Evolutionary conservation across 1,140 invertebrate genomes (phyloP).

Genomic region (Pachyrhynchus sulphureomaculatus): DNA sequence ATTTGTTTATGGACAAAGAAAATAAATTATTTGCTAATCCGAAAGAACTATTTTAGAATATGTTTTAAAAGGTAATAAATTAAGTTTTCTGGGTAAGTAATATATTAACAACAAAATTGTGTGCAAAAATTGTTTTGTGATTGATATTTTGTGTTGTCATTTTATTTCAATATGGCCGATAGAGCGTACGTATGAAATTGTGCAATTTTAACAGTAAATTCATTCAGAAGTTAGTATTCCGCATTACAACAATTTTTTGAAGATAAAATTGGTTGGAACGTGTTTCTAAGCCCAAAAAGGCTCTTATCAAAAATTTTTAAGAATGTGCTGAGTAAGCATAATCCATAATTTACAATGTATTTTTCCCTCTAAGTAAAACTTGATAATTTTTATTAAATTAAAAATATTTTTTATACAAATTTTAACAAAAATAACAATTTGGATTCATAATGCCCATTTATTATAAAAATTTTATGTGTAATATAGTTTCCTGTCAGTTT

Average conservation of each 20-base stretch:
- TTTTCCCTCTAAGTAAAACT: not conserved
- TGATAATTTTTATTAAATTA: too few relatives aligned
- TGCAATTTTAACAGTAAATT: conserved; percentile 25
- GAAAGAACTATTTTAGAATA: too few relatives aligned
- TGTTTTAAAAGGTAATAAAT: too few relatives aligned
- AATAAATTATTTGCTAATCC: too few relatives aligned
- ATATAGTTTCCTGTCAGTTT: too few relatives aligned
- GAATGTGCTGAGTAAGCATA: not conserved
- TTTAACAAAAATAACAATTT: too few relatives aligned
- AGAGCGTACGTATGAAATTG: conserved; percentile 38
- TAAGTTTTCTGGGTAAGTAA: not conserved
- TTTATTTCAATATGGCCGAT: conserved; percentile 44
- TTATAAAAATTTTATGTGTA: too few relatives aligned
- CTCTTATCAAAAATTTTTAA: not conserved
- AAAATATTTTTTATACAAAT: too few relatives aligned
- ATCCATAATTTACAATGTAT: not conserved
- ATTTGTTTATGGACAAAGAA: too few relatives aligned
- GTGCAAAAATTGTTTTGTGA: conserved; percentile 4
- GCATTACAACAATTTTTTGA: not conserved
- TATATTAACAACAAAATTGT: not conserved
- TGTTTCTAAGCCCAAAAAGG: not conserved
- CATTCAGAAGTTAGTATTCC: not conserved
- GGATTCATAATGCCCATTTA: too few relatives aligned
- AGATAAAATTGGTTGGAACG: conserved; percentile 25
- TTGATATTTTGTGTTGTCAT: conserved; percentile 39